These are phyloP conservation scores for Suricata suricatta DNA, from an alignment of 2,113 vertebrate genomes.

Conservation along the genomic window DNA sequence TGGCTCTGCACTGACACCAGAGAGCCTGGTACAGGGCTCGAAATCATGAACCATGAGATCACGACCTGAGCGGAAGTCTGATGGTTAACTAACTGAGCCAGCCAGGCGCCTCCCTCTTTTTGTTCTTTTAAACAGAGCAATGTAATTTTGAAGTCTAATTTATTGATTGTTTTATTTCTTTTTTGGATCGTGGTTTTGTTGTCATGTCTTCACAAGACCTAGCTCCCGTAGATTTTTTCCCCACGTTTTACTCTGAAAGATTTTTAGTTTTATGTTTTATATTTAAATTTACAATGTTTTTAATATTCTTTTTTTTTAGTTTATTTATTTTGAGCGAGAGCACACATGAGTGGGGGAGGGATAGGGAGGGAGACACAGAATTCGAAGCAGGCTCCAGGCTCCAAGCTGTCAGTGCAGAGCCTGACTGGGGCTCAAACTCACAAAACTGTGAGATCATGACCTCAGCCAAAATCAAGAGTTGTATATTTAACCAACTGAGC, in stretches of 20 bases:
- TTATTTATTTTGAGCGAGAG: not conserved
- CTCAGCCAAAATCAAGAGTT: not conserved
- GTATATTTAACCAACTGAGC: not conserved
- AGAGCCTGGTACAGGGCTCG: no score
- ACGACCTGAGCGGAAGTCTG: no score
- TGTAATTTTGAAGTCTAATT: constrained; percentile 27
- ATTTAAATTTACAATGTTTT: no score
- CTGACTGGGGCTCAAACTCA: not conserved
- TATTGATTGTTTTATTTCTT: not conserved
- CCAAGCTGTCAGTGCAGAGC: not conserved
- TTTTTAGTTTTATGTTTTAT: no score
- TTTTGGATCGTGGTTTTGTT: not conserved
- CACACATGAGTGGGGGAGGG: no score
- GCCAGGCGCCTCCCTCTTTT: not conserved
- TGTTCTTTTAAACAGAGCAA: not conserved
- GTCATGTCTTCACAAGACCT: not conserved
- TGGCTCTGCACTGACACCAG: no score
- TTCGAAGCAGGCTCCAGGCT: not conserved
- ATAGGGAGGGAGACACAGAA: no score
- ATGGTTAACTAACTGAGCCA: no score
- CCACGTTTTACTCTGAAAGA: no score
- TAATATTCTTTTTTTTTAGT: not conserved
- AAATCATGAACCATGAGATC: no score
- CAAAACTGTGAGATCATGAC: not conserved
- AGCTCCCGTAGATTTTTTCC: not conserved